These are phyloP conservation scores for Drosophila anomelani DNA, from an alignment of 2,888 invertebrate species.

Conservation along the genomic window DNA sequence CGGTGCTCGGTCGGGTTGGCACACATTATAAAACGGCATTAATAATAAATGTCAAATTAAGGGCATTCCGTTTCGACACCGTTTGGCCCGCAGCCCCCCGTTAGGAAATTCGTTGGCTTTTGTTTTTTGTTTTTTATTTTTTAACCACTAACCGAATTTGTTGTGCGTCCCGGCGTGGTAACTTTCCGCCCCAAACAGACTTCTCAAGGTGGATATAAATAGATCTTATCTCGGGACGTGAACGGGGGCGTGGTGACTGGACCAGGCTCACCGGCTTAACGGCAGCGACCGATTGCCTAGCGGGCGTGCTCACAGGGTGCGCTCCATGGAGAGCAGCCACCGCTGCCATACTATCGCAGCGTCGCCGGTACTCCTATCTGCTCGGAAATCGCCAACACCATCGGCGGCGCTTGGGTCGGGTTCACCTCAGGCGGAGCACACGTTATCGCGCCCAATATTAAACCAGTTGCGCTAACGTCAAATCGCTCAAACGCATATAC, in stretches of 20 bases:
- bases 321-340: slow-evolving; percentile 3
- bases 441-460: slow-evolving; percentile 69
- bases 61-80: slow-evolving; percentile 63
- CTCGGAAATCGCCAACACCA: slow-evolving; percentile 34
- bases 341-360: slow-evolving; percentile 10
- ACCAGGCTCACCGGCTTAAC: background rate
- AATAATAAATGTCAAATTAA: slow-evolving; percentile 70
- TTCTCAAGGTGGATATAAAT: background rate
- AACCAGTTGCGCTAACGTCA: slow-evolving; percentile 61
- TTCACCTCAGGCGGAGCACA: slow-evolving; percentile 61
- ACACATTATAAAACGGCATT: slow-evolving; percentile 39
- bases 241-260: slow-evolving; percentile 9
- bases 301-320: slow-evolving; percentile 3
- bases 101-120: slow-evolving; percentile 49
- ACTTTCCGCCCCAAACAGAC: background rate
- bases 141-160: background rate
- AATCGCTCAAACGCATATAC: slow-evolving; percentile 54
- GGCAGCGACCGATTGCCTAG: slow-evolving; percentile 15
- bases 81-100: slow-evolving; percentile 44
- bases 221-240: background rate
- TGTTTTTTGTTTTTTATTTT: background rate
- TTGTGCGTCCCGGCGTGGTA: slow-evolving; percentile 10
- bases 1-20: slow-evolving; percentile 10
- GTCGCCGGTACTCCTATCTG: slow-evolving; percentile 15
- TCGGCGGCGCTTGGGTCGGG: slow-evolving; percentile 60